Evolutionary conservation across 2,113 vertebrate genomes (phyloP), one percentile per base, ranked within the genome.

Genomic region (Nerophis lumbriciformis): DNA sequence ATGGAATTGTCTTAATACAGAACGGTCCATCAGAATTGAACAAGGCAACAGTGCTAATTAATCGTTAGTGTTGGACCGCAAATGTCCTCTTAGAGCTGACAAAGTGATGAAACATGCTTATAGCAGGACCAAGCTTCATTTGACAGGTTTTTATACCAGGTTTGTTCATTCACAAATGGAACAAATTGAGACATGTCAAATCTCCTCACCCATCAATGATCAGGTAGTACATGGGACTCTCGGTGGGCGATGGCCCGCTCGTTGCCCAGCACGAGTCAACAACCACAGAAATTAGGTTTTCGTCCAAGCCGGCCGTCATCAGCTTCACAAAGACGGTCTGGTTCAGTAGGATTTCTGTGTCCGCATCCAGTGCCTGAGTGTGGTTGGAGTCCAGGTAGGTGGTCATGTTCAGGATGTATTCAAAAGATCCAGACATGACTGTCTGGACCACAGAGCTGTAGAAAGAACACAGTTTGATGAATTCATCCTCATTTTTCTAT

Each of bases 261-360:
- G 73, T 73, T 5, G 63, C 66, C 77, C 77, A 76, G 61, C 77
- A 79, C 11, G 69, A 69, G 14, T 76, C 66, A 0, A 39, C 70
- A 45, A 76, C 60, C 19, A 68, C 6, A 1, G 48, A 38, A 1
- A 70, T 10, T 3, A 54, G 5, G 1, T 58, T 19, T 4, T 13
- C 42, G 47, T 73, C 73, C 48, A 79, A 58, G 5, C 73, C 73
- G 0, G 51, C 35, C 1, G 69, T 63, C 14, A 21, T 21, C 56
- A 79, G 63, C 54, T 76, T 63, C 49, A 79, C 77, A 69, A 66
- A 75, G 44, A 81, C 50, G 28, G 37, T 70, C 48, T 81, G 65
- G 14, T 73, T 35, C 15, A 76, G 69, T 1, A 7, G 2, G 36
- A 78, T 10, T 0, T 69, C 19, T 5, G n/a, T 28, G 5, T 4